phyloP scores from a whole-genome alignment of 2,113 vertebrate genomes.

The Pollachius pollachius region DNA sequence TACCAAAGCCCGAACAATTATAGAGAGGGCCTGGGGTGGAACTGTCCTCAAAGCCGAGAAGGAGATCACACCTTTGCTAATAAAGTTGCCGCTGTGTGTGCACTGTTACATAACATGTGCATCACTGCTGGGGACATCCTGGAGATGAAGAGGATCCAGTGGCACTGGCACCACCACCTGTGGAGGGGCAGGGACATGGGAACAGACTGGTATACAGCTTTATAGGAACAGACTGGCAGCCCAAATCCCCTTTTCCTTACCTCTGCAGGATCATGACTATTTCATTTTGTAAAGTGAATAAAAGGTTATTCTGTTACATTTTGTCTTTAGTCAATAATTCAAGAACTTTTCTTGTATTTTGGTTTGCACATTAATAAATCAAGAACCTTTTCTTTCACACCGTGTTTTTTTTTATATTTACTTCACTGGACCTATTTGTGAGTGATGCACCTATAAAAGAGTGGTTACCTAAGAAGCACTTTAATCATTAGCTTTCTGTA shows the following conservation, averaged over 20 bases:
- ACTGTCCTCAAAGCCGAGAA: constrained; percentile 5
- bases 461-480: constrained; percentile 4
- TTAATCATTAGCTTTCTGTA: constrained; percentile 3
- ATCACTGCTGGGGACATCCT: not conserved
- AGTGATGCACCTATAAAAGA: not conserved
- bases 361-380: no score
- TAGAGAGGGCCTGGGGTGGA: not conserved
- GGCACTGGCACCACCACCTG: not conserved
- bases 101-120: constrained; percentile 4
- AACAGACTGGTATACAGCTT: not conserved
- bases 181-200: not conserved
- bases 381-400: no score
- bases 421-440: no score
- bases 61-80: not conserved
- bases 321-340: no score
- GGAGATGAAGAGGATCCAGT: not conserved
- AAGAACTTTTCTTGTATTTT: no score
- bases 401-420: no score
- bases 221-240: not conserved
- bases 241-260: not conserved
- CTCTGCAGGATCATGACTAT: not conserved
- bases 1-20: not conserved
- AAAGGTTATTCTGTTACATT: not conserved
- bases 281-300: not conserved
- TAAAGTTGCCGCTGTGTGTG: not conserved